phyloP scores from a whole-genome alignment of 2,113 vertebrate genomes.

The Charina bottae region DNA sequence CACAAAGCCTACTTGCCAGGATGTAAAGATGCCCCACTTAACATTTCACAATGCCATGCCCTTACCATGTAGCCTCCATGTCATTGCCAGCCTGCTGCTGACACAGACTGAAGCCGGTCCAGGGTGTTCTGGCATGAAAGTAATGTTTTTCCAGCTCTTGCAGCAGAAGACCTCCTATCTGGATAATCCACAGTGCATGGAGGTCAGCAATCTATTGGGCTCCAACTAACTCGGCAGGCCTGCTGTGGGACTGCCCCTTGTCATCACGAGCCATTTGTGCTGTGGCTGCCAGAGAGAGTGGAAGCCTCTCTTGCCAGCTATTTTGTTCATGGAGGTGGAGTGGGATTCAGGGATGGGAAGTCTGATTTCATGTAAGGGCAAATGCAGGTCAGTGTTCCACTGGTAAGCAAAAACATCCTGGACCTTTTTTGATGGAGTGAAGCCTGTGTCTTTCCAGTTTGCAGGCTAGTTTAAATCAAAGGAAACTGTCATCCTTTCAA shows the following conservation, averaged over 20 bases:
- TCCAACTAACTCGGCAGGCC: background rate
- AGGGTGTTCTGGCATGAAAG: background rate
- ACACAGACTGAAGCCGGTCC: background rate
- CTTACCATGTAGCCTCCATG: background rate
- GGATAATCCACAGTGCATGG: background rate
- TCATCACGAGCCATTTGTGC: background rate
- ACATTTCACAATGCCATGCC: background rate
- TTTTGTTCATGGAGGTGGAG: background rate
- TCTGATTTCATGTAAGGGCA: background rate
- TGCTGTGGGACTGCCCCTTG: background rate
- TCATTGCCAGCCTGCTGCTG: background rate
- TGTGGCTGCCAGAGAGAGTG: too few relatives aligned
- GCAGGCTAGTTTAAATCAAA: background rate
- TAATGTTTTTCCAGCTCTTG: background rate
- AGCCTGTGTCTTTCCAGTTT: background rate
- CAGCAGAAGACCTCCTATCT: background rate
- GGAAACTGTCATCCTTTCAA: background rate
- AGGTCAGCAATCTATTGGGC: background rate
- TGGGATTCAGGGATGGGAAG: background rate
- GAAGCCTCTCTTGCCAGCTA: background rate
- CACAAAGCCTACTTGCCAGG: background rate
- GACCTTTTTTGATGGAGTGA: background rate
- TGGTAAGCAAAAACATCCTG: background rate
- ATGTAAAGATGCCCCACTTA: background rate
- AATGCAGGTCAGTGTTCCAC: background rate